Base-by-base conservation (phyloP, 2,888 invertebrate species). In the Lepidocyrtinus sp. region DNA sequence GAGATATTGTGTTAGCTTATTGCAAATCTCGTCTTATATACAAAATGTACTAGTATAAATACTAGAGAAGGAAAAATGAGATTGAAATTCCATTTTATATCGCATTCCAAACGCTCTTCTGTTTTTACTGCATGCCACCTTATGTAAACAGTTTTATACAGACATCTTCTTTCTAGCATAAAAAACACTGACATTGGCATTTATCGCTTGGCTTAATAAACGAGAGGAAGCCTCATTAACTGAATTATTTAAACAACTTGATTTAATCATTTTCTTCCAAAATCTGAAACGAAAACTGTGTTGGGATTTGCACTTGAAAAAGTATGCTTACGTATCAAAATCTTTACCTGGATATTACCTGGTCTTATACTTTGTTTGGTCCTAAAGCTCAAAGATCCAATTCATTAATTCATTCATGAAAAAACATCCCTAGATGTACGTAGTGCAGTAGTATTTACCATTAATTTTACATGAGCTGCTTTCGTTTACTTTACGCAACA, bases 231-330 rank as follows among this genome's bases (percentile, higher is more conserved):
- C 69, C 69, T 78, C 72, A 73, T 78, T 78, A 78, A 72, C 72
- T 78, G 78, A 78, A 78, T 78, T 73, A 78, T 78, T 78, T 73
- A 78, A 59, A 50, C 78, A 78, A 73, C 73, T 78, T 73, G 73
- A 68, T 65, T 73, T 73, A 78, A 78, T 72, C 72, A 73, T 63
- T 65, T 67, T 59, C 73, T 67, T 61, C 26, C 71, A 71, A 76
- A n/a, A 55, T 71, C 2, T 21, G 17, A 25, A 46, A 67, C 22
- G 24, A 21, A n/a, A n/a, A n/a, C n/a, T n/a, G n/a, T n/a, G n/a
- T n/a, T n/a, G n/a, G n/a, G n/a, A n/a, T n/a, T n/a, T n/a, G n/a
- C n/a, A n/a, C n/a, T n/a, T n/a, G n/a, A n/a, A n/a, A n/a, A n/a
- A n/a, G n/a, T n/a, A n/a, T n/a, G n/a, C n/a, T n/a, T n/a, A n/a